Conservation (phyloP, 2,113 vertebrate species). For the Lampris incognitus region DNA sequence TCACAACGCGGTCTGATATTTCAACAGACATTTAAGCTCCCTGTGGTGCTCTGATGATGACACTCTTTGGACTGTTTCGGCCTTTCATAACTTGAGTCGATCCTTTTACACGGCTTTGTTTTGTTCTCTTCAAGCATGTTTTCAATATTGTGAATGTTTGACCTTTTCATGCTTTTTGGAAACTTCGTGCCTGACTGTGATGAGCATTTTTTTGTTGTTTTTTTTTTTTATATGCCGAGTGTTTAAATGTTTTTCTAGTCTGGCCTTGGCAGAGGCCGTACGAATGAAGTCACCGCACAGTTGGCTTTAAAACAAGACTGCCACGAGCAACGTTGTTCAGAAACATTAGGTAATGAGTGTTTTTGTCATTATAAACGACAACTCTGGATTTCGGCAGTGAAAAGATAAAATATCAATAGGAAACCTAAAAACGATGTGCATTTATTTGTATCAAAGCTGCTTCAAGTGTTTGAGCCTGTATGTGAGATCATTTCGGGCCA, state of each 20-base stretch:
- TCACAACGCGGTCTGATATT: slow-evolving; percentile 14
- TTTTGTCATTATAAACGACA: background rate
- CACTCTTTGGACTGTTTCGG: slow-evolving; percentile 28
- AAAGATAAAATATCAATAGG: background rate
- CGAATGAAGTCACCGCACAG: background rate
- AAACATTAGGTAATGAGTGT: background rate
- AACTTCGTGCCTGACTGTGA: slow-evolving; percentile 28
- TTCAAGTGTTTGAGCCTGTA: background rate
- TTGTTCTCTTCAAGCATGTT: slow-evolving; percentile 49
- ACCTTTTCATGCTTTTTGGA: slow-evolving; percentile 9
- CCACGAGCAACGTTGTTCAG: background rate
- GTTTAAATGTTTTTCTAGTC: slow-evolving; percentile 18
- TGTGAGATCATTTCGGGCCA: background rate
- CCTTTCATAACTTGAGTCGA: slow-evolving; percentile 20
- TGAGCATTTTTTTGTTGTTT: slow-evolving; percentile 33
- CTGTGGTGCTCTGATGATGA: slow-evolving; percentile 29
- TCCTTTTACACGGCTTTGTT: background rate
- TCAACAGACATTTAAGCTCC: slow-evolving; percentile 21
- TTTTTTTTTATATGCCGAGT: slow-evolving; percentile 10
- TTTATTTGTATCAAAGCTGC: background rate
- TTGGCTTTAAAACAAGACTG: background rate
- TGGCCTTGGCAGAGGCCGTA: slow-evolving; percentile 1
- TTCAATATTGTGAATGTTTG: slow-evolving; percentile 34
- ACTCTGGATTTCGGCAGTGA: background rate
- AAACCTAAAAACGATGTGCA: background rate